These are phyloP conservation scores for Dallia pectoralis DNA, from an alignment of 2,797 vertebrate species.

Conservation along the genomic window DNA sequence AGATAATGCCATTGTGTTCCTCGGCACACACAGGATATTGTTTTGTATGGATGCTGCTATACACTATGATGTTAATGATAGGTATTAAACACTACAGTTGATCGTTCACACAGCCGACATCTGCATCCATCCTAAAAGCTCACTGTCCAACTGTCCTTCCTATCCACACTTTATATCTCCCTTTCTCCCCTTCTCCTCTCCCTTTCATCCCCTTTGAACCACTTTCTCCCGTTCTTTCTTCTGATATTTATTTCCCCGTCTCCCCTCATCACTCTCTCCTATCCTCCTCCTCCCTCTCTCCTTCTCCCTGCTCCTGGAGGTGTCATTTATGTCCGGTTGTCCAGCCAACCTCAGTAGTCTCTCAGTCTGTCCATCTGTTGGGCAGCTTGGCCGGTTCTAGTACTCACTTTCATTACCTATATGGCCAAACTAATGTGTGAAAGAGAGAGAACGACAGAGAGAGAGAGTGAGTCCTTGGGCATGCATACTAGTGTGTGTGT, in stretches of 20 bases:
- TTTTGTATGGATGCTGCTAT: too few species aligned
- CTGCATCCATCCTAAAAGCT: too few species aligned
- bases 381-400: background rate
- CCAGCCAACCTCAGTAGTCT: conserved; percentile 32
- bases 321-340: conserved; percentile 38
- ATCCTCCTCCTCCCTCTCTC: background rate
- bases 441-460: too few species aligned
- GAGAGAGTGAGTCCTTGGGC: conserved; percentile 2
- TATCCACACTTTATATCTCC: background rate
- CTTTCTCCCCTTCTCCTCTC: background rate
- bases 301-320: conserved; percentile 25
- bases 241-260: background rate
- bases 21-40: too few species aligned
- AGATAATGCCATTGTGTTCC: too few species aligned
- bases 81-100: too few species aligned
- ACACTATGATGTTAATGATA: too few species aligned
- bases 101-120: too few species aligned
- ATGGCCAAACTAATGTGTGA: background rate
- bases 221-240: background rate
- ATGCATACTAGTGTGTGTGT: conserved; percentile 14
- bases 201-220: background rate
- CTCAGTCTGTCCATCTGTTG: conserved; percentile 4
- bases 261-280: background rate
- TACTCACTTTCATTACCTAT: conserved; percentile 7
- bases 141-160: too few species aligned